phyloP scores from a whole-genome alignment of 2,797 vertebrate species.

The Cyclopterus lumpus region DNA sequence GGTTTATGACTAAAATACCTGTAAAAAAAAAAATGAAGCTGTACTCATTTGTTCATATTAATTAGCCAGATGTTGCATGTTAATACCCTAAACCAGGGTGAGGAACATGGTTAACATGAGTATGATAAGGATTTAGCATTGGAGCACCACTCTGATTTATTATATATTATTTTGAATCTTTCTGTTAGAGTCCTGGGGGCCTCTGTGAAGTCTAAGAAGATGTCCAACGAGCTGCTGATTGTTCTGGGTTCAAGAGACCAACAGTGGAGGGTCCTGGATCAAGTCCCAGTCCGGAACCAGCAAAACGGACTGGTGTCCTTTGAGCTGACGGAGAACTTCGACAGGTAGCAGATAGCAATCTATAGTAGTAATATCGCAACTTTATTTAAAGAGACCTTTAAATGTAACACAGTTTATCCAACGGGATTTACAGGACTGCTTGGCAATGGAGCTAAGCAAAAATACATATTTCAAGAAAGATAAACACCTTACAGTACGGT shows the following conservation, averaged over 20 bases:
- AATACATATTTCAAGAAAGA: not conserved
- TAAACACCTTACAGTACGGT: not conserved
- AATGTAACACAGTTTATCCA: not conserved
- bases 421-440: not conserved
- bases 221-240: conserved; percentile 77
- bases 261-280: conserved; percentile 86
- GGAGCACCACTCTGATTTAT: not conserved
- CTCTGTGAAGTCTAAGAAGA: conserved; percentile 78
- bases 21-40: not conserved
- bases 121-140: not conserved
- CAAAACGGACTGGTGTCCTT: conserved; percentile 88
- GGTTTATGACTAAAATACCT: not conserved
- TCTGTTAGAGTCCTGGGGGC: conserved; percentile 72
- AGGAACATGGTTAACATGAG: not conserved
- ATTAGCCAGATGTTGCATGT: not conserved
- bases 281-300: conserved; percentile 79
- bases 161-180: not conserved
- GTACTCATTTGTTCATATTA: not conserved
- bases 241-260: conserved; percentile 85
- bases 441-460: not conserved
- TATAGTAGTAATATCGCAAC: not conserved
- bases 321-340: conserved; percentile 84
- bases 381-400: not conserved
- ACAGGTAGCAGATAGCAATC: conserved; percentile 77
- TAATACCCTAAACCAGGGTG: not conserved